Evolutionary conservation across 35 echinoderm and acorn worm genomes (phyloP).

Genomic region (Apostichopus parvimensis): DNA sequence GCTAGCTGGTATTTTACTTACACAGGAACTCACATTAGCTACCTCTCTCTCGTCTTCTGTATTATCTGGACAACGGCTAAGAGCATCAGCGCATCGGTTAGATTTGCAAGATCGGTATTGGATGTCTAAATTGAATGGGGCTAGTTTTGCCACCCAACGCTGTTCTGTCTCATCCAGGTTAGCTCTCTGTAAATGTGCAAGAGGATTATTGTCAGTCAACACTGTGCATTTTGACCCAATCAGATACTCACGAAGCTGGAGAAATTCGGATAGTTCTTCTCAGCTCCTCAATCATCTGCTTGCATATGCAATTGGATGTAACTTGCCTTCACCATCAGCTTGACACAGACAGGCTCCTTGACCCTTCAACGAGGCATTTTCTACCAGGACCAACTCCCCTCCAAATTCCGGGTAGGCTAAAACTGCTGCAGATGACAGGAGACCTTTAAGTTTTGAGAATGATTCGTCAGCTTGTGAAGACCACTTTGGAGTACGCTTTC

Average conservation of each 20-base stretch:
- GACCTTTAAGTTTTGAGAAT: neutral
- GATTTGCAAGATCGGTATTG: no score
- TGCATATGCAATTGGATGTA: slow-evolving; percentile 10
- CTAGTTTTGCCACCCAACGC: no score
- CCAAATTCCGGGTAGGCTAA: slow-evolving; percentile 16
- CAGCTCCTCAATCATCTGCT: neutral
- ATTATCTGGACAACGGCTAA: no score
- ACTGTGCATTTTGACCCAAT: no score
- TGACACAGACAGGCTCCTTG: neutral
- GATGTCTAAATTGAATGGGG: no score
- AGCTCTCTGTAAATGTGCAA: no score
- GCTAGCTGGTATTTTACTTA: no score
- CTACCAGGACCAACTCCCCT: neutral
- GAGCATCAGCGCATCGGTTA: no score
- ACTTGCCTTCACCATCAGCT: neutral
- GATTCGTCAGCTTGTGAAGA: neutral
- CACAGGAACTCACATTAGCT: no score
- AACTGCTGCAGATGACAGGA: neutral
- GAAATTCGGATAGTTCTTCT: neutral
- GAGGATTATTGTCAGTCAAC: no score
- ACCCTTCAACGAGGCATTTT: neutral
- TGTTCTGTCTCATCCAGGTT: no score
- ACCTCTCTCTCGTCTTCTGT: no score
- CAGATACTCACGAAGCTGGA: neutral
- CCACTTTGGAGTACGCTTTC: neutral